Evolutionary conservation across 2,888 invertebrate genomes (phyloP).

Genomic region (Hirtodrosophila trivittata): DNA sequence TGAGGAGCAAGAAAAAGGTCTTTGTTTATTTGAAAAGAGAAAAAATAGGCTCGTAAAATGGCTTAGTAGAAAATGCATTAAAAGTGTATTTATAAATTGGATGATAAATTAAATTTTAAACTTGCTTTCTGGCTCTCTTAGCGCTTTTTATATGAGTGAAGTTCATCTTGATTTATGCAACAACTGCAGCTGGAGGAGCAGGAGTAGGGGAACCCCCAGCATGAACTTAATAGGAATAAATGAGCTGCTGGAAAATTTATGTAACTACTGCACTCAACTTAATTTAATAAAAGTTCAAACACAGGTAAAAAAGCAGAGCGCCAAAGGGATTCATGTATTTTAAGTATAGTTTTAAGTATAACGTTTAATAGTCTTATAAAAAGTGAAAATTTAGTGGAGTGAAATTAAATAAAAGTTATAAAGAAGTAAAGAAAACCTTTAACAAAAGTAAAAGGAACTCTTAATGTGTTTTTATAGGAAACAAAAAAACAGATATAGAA

Average conservation of each 20-base stretch:
- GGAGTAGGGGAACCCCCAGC: conserved; percentile 8
- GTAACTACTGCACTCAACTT: conserved; percentile 40
- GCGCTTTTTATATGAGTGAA: conserved; percentile 35
- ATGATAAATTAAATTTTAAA: conserved; percentile 51
- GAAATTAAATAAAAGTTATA: too few relatives aligned
- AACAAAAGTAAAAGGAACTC: too few relatives aligned
- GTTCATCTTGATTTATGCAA: conserved; percentile 59
- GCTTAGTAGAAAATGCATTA: too few relatives aligned
- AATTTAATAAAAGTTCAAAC: conserved; percentile 33
- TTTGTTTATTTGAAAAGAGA: too few relatives aligned
- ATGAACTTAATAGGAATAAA: conserved; percentile 48
- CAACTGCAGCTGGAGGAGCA: conserved; percentile 19
- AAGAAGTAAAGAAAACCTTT: too few relatives aligned
- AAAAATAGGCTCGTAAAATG: too few relatives aligned
- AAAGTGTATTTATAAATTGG: neutral
- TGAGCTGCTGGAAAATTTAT: conserved; percentile 43
- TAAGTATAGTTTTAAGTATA: too few relatives aligned
- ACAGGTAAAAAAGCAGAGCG: conserved; percentile 8
- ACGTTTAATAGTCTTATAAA: neutral
- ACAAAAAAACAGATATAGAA: too few relatives aligned
- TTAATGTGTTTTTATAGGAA: too few relatives aligned
- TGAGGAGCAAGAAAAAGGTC: too few relatives aligned
- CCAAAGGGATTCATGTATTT: neutral
- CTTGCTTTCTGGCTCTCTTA: conserved; percentile 40
- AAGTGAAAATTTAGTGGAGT: neutral